Evolutionary conservation across 2,888 invertebrate genomes (phyloP), one percentile per base, ranked within the genome.

Genomic region (Pemphredon lugubris): DNA sequence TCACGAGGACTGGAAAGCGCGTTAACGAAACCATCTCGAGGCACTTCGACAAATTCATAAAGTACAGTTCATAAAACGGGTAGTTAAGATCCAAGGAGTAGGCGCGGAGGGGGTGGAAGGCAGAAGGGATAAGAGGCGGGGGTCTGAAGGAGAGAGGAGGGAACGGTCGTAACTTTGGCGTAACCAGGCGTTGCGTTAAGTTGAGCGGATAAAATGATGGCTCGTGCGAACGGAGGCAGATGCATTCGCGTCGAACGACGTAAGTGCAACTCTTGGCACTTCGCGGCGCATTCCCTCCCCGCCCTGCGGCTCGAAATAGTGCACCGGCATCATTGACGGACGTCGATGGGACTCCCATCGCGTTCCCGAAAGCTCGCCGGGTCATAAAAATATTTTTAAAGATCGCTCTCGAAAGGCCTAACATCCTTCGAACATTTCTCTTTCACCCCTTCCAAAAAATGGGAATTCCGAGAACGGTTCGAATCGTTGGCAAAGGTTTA

Each of bases 211-310:
- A 77, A 75, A 72, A 67, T 44, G 75, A 75, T 53, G 78, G 75
- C 75, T 69, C 78, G 73, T 61, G 78, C 78, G 69, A 53, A 70
- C 63, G 45, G 50, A 69, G 61, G 64, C 73, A 58, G 70, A 73
- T 69, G 72, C 66, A 74, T 75, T 65, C 65, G 39, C 51, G 75
- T 66, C 67, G 58, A 53, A 59, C 47, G 48, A 63, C 72, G 75
- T 80, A 80, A 83, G 83, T 83, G 82, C 80, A 80, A 81, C 78
- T 77, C 79, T 83, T 79, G 79, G 78, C 83, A 81, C 81, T 76
- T 82, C 79, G 73, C 76, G 51, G 44, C 53, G 20, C 21, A 34
- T 16, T 21, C 13, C 40, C 68, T 57, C 57, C 59, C 50, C 11
- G 21, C 3, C 11, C 32, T 16, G 5, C 40, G 1, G 18, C 11